A percentile compares a stretch with the other conserved stretches of the same genome.
Conservation (phyloP, 2,113 vertebrate species). For the Catharus minimus region DNA sequence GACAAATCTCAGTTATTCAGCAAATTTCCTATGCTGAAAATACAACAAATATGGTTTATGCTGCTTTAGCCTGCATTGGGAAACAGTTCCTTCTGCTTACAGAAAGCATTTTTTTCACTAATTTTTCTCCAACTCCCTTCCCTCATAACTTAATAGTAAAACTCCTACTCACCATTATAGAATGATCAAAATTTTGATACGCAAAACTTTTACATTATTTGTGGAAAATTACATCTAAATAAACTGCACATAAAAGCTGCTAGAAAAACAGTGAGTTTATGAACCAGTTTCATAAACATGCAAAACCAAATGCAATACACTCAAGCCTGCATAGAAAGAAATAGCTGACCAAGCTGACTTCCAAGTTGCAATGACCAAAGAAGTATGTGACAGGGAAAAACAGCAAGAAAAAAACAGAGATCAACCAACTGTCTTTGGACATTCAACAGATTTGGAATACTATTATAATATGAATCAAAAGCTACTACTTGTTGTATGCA, state of each 20-base stretch:
- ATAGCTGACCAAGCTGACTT: neutral
- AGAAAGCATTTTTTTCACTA: neutral
- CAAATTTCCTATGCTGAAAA: neutral
- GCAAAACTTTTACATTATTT: neutral
- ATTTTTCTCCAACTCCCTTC: neutral
- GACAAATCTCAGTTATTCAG: neutral
- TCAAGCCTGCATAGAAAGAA: neutral
- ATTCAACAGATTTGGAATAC: neutral
- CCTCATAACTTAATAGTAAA: neutral
- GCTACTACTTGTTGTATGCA: neutral
- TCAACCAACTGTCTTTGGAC: neutral
- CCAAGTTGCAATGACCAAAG: neutral
- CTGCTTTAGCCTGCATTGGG: neutral
- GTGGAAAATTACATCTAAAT: neutral
- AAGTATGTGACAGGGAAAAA: neutral
- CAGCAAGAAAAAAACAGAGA: neutral
- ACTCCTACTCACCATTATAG: neutral
- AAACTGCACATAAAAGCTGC: neutral
- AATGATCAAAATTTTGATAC: neutral
- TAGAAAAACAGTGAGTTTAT: neutral
- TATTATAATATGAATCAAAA: neutral
- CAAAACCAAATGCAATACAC: neutral
- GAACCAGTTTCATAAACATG: neutral
- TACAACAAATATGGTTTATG: neutral
- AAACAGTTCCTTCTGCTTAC: neutral